A percentile compares a stretch with the other conserved stretches of the same genome.
These are phyloP conservation scores for Drosophila saltans DNA, from an alignment of 1,140 invertebrate genomes.

Conservation along the genomic window DNA sequence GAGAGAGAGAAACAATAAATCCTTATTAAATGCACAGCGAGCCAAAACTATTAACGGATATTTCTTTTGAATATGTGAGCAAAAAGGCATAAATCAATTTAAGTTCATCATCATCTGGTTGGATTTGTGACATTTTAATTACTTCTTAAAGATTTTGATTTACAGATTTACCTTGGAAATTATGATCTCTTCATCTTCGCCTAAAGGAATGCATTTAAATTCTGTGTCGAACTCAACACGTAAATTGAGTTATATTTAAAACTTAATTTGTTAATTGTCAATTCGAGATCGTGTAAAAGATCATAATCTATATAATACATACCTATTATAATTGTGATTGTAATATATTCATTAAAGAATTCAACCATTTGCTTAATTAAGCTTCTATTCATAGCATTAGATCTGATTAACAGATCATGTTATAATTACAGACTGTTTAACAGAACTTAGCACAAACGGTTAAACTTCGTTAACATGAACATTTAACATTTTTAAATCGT, in stretches of 20 bases:
- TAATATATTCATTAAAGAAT: neutral
- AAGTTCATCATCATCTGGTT: slow-evolving; percentile 41
- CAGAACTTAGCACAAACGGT: no score
- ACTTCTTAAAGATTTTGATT: slow-evolving; percentile 68
- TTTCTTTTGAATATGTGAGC: slow-evolving; percentile 65
- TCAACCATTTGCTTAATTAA: neutral
- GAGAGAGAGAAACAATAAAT: slow-evolving; percentile 76
- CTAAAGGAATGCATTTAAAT: slow-evolving; percentile 2
- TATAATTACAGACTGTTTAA: no score
- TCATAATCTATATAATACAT: neutral
- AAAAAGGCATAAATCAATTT: slow-evolving; percentile 72
- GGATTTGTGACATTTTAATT: slow-evolving; percentile 75
- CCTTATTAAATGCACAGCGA: slow-evolving; percentile 75
- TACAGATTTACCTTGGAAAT: slow-evolving; percentile 40
- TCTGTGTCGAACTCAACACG: slow-evolving; percentile 13
- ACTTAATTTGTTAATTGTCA: slow-evolving; percentile 11
- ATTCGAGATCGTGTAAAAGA: neutral
- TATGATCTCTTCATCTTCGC: slow-evolving; percentile 9
- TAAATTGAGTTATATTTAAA: neutral
- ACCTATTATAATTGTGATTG: neutral
- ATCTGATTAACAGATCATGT: no score
- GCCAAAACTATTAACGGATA: slow-evolving; percentile 72
- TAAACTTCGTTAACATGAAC: no score
- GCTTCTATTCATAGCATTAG: neutral
- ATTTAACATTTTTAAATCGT: no score